phyloP scores from a whole-genome alignment of 2,888 invertebrate species.

The Micoletzkya japonica region DNA sequence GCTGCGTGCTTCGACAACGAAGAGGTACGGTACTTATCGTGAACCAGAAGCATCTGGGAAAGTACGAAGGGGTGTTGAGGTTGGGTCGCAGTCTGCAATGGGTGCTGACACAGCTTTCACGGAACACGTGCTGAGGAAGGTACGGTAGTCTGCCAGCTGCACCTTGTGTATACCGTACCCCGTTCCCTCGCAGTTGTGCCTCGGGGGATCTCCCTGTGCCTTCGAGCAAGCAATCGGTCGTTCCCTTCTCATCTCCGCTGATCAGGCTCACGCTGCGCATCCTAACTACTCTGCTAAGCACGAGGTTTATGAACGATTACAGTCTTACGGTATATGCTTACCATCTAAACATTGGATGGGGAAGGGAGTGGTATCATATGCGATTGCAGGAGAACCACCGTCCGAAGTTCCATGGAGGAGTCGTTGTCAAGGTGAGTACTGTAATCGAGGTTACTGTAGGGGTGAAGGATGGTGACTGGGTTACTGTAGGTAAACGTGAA shows the following conservation, averaged over 20 bases:
- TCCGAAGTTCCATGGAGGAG: conserved; percentile 54
- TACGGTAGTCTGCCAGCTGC: conserved; percentile 39
- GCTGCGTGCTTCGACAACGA: conserved; percentile 69
- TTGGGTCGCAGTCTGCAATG: conserved; percentile 68
- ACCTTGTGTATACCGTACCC: not conserved
- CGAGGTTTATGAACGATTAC: conserved; percentile 60
- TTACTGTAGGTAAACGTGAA: conserved; percentile 65
- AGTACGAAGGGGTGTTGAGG: conserved; percentile 51
- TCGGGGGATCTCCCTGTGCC: conserved; percentile 38
- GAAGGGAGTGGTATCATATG: not conserved
- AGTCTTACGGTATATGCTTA: not conserved
- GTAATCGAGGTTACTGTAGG: not conserved
- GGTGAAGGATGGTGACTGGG: not conserved
- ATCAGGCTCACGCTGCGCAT: conserved; percentile 65
- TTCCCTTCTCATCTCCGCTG: conserved; percentile 66
- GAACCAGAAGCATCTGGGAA: not conserved
- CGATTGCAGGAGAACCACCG: conserved; percentile 51
- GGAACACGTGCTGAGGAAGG: conserved; percentile 66
- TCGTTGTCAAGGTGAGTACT: conserved; percentile 55
- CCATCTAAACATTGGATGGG: not conserved
- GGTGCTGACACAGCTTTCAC: conserved; percentile 68
- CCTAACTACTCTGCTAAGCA: conserved; percentile 67
- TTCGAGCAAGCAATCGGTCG: conserved; percentile 65
- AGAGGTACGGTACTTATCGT: conserved; percentile 63
- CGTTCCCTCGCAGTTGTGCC: not conserved